A percentile compares a stretch with the other conserved stretches of the same genome.
Evolutionary conservation across 2,888 invertebrate species (phyloP).

Genomic region (Pammene aurita): DNA sequence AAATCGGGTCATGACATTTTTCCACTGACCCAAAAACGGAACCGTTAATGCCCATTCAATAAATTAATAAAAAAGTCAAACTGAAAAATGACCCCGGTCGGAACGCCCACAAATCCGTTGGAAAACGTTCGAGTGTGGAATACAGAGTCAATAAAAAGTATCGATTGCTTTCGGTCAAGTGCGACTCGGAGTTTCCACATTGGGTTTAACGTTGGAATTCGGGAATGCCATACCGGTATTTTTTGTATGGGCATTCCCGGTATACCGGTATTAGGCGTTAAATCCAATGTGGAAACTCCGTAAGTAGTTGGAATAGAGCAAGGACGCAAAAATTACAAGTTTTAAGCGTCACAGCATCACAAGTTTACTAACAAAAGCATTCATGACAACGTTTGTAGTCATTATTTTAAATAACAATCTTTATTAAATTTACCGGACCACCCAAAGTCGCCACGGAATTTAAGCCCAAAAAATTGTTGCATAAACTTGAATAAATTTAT

Average conservation of each 20-base stretch:
- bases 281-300: too few species aligned
- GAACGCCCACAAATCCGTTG: slow-evolving; percentile 52
- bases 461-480: slow-evolving; percentile 24
- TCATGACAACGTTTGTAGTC: background rate
- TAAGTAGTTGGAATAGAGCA: slow-evolving; percentile 2
- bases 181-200: background rate
- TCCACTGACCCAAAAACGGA: slow-evolving; percentile 37
- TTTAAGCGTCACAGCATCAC: too few species aligned
- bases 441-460: slow-evolving; percentile 17
- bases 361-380: background rate
- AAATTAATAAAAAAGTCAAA: slow-evolving; percentile 51
- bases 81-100: slow-evolving; percentile 53
- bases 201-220: slow-evolving; percentile 2
- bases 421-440: slow-evolving; percentile 3
- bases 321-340: background rate
- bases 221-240: too few species aligned
- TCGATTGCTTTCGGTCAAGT: slow-evolving; percentile 43
- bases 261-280: too few species aligned
- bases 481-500: slow-evolving; percentile 11
- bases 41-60: slow-evolving; percentile 48
- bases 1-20: slow-evolving; percentile 35
- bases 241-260: too few species aligned
- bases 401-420: background rate
- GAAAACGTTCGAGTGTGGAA: slow-evolving; percentile 49
- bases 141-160: slow-evolving; percentile 50